Evolutionary conservation across 2,888 invertebrate species (phyloP).

Genomic region (Drosophila greeni): DNA sequence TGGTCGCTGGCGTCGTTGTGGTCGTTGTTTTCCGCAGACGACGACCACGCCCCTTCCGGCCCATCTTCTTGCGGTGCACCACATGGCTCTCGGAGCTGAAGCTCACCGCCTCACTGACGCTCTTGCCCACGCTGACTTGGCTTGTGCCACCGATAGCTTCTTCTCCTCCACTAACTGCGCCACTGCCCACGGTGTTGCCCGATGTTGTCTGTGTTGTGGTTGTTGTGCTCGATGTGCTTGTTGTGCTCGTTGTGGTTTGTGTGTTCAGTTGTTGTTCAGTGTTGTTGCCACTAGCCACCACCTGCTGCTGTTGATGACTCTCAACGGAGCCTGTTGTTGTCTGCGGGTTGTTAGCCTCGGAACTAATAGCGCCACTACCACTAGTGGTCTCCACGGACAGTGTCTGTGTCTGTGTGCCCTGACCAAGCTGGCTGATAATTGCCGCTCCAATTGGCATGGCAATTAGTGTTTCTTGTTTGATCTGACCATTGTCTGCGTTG

Average conservation of each 20-base stretch:
- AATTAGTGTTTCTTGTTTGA: constrained; percentile 15
- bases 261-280: neutral
- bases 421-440: constrained; percentile 25
- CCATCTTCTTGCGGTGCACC: constrained; percentile 70
- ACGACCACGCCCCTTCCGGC: constrained; percentile 56
- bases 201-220: neutral
- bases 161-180: constrained; percentile 12
- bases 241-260: neutral
- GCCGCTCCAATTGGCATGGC: constrained; percentile 26
- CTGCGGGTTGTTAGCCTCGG: constrained; percentile 5
- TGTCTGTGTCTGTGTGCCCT: constrained; percentile 11
- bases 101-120: constrained; percentile 71
- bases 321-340: constrained; percentile 33
- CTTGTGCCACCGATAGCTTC: constrained; percentile 13
- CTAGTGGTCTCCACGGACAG: neutral
- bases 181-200: constrained; percentile 7
- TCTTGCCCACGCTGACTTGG: constrained; percentile 45
- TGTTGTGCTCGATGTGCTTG: too few relatives aligned
- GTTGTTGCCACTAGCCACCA: neutral
- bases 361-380: constrained; percentile 51
- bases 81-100: constrained; percentile 76
- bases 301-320: constrained; percentile 3
- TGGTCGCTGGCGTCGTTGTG: constrained; percentile 26
- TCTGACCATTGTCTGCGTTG: neutral
- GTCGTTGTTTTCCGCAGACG: constrained; percentile 41